A percentile compares a stretch with the other conserved stretches of the same genome.
phyloP scores from a whole-genome alignment of 2,888 invertebrate species.

The Pyralis farinalis region DNA sequence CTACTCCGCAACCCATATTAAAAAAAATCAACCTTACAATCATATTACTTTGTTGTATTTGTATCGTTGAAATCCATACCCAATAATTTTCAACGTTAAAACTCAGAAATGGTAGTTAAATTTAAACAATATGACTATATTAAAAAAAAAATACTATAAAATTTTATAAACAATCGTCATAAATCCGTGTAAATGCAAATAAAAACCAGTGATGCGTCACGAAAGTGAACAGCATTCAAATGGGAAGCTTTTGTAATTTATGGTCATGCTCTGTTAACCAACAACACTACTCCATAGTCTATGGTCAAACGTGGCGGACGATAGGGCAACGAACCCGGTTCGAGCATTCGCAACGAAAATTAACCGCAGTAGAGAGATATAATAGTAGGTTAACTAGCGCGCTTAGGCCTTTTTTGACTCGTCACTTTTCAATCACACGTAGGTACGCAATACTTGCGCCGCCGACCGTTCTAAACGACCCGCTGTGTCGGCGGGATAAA shows the following conservation, averaged over 20 bases:
- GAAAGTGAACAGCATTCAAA: conserved; percentile 44
- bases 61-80: too few species aligned
- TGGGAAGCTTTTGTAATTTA: conserved; percentile 50
- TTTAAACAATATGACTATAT: not conserved
- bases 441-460: too few species aligned
- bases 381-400: too few species aligned
- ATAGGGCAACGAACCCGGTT: conserved; percentile 45
- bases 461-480: too few species aligned
- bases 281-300: conserved; percentile 44
- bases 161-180: conserved; percentile 19
- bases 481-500: too few species aligned
- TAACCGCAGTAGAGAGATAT: too few species aligned
- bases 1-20: too few species aligned
- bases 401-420: too few species aligned
- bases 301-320: conserved; percentile 55
- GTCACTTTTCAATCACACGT: too few species aligned
- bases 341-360: conserved; percentile 47
- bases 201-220: conserved; percentile 51
- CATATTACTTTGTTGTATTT: too few species aligned
- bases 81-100: conserved; percentile 8
- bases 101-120: conserved; percentile 3
- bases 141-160: conserved; percentile 7
- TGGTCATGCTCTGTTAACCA: conserved; percentile 62
- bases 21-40: too few species aligned
- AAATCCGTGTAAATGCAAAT: conserved; percentile 29